phyloP scores from a whole-genome alignment of 37 sponge, comb jelly and placozoan genomes.

The Halisarca cf. caerulea region DNA sequence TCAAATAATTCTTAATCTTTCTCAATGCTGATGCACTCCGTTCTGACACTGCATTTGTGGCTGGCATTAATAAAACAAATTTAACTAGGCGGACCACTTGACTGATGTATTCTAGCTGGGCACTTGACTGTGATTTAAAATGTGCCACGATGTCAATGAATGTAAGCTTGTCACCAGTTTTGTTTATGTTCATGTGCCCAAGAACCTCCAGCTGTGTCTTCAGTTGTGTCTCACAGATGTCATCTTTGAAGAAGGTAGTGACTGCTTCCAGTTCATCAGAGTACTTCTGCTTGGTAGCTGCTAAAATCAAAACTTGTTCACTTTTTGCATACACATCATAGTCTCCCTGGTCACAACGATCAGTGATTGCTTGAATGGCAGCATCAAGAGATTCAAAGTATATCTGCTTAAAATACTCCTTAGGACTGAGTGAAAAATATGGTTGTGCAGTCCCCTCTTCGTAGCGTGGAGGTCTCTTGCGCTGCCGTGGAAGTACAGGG shows the following conservation, averaged over 20 bases:
- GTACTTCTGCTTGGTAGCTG: background rate
- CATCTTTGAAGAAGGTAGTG: background rate
- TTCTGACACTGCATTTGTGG: too few species aligned
- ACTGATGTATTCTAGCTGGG: too few species aligned
- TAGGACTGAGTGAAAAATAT: background rate
- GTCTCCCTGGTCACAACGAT: conserved; percentile 26
- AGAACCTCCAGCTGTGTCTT: conserved; percentile 5
- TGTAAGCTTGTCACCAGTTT: background rate
- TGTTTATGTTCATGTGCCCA: background rate
- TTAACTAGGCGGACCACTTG: too few species aligned
- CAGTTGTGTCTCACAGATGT: conserved; percentile 6
- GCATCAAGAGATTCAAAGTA: conserved; percentile 42
- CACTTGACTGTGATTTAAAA: too few species aligned
- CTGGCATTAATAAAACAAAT: too few species aligned
- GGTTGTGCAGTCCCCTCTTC: conserved; percentile 25
- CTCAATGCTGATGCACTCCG: too few species aligned
- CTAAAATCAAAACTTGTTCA: background rate
- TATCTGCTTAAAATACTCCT: background rate
- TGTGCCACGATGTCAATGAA: conserved; percentile 12
- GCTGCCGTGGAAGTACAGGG: conserved; percentile 4
- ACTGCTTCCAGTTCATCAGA: background rate
- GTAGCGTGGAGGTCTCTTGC: conserved; percentile 20
- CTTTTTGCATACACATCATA: background rate
- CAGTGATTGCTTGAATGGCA: background rate
- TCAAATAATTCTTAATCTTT: too few species aligned